Evolutionary conservation across 2,888 invertebrate genomes (phyloP).

Genomic region (Listrodromus nycthemerus): DNA sequence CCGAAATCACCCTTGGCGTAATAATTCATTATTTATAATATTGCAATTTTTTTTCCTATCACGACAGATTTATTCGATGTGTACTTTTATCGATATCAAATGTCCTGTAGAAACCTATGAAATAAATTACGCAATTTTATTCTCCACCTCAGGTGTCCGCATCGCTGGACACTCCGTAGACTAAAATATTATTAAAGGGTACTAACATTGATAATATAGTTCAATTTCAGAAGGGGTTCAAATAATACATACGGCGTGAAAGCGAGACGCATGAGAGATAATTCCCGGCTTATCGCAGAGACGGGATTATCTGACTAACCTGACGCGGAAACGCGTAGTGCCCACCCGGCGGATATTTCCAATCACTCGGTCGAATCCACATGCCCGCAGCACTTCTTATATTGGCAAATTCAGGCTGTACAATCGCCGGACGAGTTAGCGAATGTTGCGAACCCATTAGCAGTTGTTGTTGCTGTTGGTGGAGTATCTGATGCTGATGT

Average conservation of each 20-base stretch:
- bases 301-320: conserved; percentile 64
- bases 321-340: conserved; percentile 72
- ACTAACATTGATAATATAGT: neutral
- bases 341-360: conserved; percentile 72
- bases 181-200: neutral
- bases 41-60: too few species aligned
- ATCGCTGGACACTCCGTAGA: neutral
- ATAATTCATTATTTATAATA: too few species aligned
- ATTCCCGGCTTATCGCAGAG: conserved; percentile 10
- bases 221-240: neutral
- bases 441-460: conserved; percentile 67
- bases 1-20: too few species aligned
- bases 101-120: neutral
- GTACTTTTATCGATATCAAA: too few species aligned
- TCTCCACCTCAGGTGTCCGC: too few species aligned
- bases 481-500: conserved; percentile 71
- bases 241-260: neutral
- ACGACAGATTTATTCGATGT: neutral
- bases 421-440: conserved; percentile 38
- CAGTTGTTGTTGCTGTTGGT: conserved; percentile 71
- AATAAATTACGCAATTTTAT: neutral
- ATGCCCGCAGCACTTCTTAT: conserved; percentile 65
- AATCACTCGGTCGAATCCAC: conserved; percentile 71
- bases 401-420: conserved; percentile 66
- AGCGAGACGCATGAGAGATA: conserved; percentile 1